Evolutionary conservation across 2,888 invertebrate species (phyloP).

Genomic region (Diarsia dahlii): DNA sequence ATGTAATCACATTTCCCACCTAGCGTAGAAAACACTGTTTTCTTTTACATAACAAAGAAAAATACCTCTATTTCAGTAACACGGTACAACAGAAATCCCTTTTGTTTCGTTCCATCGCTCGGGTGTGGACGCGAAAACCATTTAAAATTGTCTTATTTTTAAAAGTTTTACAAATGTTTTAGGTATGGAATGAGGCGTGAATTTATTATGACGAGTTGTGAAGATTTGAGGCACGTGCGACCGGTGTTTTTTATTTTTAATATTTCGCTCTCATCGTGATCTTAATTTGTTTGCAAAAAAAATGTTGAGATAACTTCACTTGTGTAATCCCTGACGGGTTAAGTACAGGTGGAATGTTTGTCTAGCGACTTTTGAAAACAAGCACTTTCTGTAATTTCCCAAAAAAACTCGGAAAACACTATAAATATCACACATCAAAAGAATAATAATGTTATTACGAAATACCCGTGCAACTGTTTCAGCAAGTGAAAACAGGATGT

Average conservation of each 20-base stretch:
- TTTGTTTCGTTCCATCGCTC: conserved; percentile 56
- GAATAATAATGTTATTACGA: background rate
- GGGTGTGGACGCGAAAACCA: conserved; percentile 47
- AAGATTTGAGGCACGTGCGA: conserved; percentile 7
- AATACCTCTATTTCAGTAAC: conserved; percentile 56
- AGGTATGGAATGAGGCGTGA: conserved; percentile 25
- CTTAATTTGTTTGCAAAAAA: background rate
- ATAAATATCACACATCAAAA: background rate
- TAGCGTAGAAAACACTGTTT: conserved; percentile 40
- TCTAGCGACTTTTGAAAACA: background rate
- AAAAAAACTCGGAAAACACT: background rate
- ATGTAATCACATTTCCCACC: conserved; percentile 40
- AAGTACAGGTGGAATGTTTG: background rate
- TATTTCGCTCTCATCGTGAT: background rate
- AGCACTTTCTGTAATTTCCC: background rate
- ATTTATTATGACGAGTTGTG: conserved; percentile 33
- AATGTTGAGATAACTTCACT: background rate
- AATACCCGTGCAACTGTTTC: background rate
- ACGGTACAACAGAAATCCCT: conserved; percentile 54
- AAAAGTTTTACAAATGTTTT: conserved; percentile 53
- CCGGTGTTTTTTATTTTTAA: background rate
- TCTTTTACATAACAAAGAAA: conserved; percentile 58
- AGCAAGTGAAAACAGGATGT: background rate
- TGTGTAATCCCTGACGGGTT: no score
- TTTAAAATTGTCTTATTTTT: conserved; percentile 65